Conservation (phyloP, 2,888 invertebrate genomes). For the Cylloceria caligata region DNA sequence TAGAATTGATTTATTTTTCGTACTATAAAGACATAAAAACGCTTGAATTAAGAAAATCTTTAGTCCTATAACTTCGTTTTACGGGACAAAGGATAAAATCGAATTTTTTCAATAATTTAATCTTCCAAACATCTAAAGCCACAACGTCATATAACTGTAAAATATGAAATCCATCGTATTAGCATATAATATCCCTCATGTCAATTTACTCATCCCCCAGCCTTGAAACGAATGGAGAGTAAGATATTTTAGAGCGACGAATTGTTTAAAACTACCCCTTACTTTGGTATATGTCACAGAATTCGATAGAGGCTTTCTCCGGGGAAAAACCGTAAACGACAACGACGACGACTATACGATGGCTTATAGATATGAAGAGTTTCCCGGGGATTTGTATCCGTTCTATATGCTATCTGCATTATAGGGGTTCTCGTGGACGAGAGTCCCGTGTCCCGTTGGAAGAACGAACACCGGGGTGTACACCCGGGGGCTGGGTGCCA, state of each 20-base stretch:
- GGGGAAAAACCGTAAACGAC: constrained; percentile 63
- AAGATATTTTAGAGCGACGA: constrained; percentile 63
- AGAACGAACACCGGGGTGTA: constrained; percentile 31
- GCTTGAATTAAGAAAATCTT: too few relatives aligned
- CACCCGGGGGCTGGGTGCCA: constrained; percentile 67
- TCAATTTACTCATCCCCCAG: constrained; percentile 68
- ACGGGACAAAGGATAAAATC: too few relatives aligned
- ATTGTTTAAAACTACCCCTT: constrained; percentile 70
- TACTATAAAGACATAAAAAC: too few relatives aligned
- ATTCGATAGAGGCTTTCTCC: constrained; percentile 30
- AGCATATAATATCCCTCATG: constrained; percentile 57
- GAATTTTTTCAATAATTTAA: too few relatives aligned
- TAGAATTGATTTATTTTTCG: too few relatives aligned
- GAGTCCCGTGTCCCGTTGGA: constrained; percentile 64
- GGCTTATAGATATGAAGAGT: constrained; percentile 79
- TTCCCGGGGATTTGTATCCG: constrained; percentile 79
- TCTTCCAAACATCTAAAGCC: too few relatives aligned
- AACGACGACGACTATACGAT: constrained; percentile 61
- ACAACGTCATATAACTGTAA: constrained; percentile 11
- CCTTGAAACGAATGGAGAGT: constrained; percentile 43
- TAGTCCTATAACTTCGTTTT: too few relatives aligned
- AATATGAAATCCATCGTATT: constrained; percentile 33
- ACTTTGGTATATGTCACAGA: background rate
- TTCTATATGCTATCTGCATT: constrained; percentile 78
- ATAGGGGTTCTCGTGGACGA: constrained; percentile 68